A percentile compares a stretch with the other conserved stretches of the same genome.
Conservation (phyloP, 2,888 invertebrate species). For the Pammene fasciana region DNA sequence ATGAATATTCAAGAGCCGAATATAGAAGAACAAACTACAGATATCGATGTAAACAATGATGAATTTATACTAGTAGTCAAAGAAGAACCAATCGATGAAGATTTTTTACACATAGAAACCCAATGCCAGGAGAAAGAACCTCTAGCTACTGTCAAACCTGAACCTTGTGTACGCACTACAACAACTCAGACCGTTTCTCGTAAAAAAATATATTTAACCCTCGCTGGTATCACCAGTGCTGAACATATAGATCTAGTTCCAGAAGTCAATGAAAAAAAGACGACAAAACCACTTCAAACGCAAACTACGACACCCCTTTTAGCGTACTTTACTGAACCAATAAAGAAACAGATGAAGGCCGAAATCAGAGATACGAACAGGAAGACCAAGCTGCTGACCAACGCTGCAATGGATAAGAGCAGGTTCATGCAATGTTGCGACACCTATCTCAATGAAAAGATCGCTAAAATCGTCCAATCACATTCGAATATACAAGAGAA, state of each 20-base stretch:
- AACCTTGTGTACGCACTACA: not conserved
- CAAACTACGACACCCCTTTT: conserved; percentile 5
- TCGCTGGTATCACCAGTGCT: not conserved
- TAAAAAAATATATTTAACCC: not conserved
- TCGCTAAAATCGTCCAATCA: conserved; percentile 12
- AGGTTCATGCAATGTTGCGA: conserved; percentile 21
- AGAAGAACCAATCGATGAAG: not conserved
- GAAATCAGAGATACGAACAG: not conserved
- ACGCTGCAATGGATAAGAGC: conserved; percentile 1
- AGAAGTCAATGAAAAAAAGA: not conserved
- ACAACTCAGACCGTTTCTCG: conserved; percentile 7
- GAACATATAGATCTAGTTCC: conserved; percentile 1
- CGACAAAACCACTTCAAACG: not conserved
- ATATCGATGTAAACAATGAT: not conserved
- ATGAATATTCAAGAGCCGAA: not conserved
- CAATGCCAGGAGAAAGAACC: conserved; percentile 6
- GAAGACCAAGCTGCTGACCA: not conserved
- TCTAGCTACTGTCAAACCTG: conserved; percentile 1
- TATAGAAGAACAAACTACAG: not conserved
- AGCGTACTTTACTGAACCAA: not conserved
- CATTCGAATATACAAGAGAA: conserved; percentile 29
- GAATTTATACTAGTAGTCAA: not conserved
- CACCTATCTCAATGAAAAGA: conserved; percentile 15
- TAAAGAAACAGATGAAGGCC: conserved; percentile 3
- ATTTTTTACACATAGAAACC: not conserved